phyloP scores from a whole-genome alignment of 2,888 invertebrate species.

The Biston betularia region DNA sequence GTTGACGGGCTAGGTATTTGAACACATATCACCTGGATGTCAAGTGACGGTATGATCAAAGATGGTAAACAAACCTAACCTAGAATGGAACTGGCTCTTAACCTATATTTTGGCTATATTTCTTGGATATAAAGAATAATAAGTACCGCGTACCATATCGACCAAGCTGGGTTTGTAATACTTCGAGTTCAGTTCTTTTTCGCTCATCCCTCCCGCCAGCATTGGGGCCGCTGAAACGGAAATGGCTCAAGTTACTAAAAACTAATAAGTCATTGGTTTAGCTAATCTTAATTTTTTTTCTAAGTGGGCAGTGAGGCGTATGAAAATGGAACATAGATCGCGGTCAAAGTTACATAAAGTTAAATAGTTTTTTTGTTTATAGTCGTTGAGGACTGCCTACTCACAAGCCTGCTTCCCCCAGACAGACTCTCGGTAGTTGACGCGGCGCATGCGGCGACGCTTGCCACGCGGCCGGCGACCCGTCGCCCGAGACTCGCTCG shows the following conservation, averaged over 20 bases:
- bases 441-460: slow-evolving; percentile 65
- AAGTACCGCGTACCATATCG: slow-evolving; percentile 56
- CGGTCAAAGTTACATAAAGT: too few relatives aligned
- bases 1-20: too few relatives aligned
- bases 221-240: slow-evolving; percentile 31
- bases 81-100: too few relatives aligned
- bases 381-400: background rate
- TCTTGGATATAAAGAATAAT: too few relatives aligned
- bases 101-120: too few relatives aligned
- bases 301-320: too few relatives aligned
- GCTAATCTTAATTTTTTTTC: too few relatives aligned
- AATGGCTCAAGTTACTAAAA: background rate
- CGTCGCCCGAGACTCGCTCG: slow-evolving; percentile 64
- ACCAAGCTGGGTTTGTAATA: slow-evolving; percentile 66
- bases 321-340: too few relatives aligned
- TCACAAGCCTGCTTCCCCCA: slow-evolving; percentile 20
- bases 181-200: slow-evolving; percentile 66
- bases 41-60: too few relatives aligned
- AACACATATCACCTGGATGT: too few relatives aligned
- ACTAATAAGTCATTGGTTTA: background rate
- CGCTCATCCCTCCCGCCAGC: slow-evolving; percentile 52
- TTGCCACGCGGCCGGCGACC: slow-evolving; percentile 59
- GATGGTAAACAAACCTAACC: too few relatives aligned
- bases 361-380: too few relatives aligned
- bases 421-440: slow-evolving; percentile 78